Evolutionary conservation across 2,113 vertebrate species (phyloP).

Genomic region (Collichthys lucidus): DNA sequence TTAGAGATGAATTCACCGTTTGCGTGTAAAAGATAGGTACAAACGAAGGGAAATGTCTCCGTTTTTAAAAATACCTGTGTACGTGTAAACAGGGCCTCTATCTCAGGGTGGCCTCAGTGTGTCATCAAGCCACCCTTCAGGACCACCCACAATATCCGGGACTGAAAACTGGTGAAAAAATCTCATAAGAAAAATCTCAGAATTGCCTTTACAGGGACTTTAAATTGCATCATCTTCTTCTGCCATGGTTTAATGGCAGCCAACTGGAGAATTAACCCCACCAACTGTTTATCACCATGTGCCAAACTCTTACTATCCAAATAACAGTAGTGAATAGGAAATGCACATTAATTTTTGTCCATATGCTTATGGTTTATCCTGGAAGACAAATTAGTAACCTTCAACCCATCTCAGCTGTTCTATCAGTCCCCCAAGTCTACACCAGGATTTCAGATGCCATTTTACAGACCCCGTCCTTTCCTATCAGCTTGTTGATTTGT

Average conservation of each 20-base stretch:
- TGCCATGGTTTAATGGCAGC: neutral
- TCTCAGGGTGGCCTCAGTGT: too few relatives aligned
- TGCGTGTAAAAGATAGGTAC: too few relatives aligned
- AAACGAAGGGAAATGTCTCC: too few relatives aligned
- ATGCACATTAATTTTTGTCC: neutral
- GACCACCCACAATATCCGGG: too few relatives aligned
- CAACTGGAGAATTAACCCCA: neutral
- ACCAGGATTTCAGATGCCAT: neutral
- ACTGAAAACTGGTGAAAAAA: too few relatives aligned
- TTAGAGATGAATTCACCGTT: too few relatives aligned
- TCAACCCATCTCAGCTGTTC: neutral
- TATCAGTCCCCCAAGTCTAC: conserved; percentile 1
- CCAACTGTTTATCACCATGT: neutral
- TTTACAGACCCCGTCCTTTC: neutral
- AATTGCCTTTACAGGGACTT: neutral
- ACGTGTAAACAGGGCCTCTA: too few relatives aligned
- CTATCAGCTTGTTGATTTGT: neutral
- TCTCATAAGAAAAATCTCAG: too few relatives aligned
- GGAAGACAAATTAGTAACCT: conserved; percentile 14
- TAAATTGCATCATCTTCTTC: neutral
- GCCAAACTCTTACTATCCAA: neutral
- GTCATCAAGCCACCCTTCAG: too few relatives aligned
- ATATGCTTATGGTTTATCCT: conserved; percentile 27
- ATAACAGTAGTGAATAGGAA: neutral
- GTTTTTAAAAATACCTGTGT: too few relatives aligned